Conservation (phyloP, 2,113 vertebrate genomes). For the Psettodes erumei region DNA sequence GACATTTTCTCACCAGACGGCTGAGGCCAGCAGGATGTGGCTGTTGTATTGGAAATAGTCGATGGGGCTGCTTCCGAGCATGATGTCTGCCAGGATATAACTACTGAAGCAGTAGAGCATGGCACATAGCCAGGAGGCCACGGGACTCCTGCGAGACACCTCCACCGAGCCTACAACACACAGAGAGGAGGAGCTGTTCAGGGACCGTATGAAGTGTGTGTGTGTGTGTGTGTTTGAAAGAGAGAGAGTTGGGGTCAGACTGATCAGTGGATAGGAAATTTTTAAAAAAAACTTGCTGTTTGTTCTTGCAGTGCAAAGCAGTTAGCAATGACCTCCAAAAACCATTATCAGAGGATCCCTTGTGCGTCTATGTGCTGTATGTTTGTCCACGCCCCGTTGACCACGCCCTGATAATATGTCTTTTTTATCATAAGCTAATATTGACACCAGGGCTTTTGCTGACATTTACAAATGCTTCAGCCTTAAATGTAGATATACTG, state of each 20-base stretch:
- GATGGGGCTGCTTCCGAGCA: conserved; percentile 90
- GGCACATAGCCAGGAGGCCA: conserved; percentile 95
- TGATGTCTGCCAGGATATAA: conserved; percentile 93
- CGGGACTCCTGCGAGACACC: conserved; percentile 91
- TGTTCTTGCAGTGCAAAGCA: neutral
- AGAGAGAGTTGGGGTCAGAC: neutral
- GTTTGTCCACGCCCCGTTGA: conserved; percentile 44
- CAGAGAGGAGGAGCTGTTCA: conserved; percentile 25
- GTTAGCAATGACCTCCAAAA: neutral
- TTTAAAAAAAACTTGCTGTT: rapidly evolving
- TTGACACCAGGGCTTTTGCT: conserved; percentile 18
- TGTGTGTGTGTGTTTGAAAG: neutral
- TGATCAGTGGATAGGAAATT: neutral
- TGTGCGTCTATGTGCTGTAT: conserved; percentile 44
- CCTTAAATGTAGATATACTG: neutral
- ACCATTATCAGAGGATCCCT: conserved; percentile 51
- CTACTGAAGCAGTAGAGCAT: conserved; percentile 99
- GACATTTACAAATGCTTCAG: neutral
- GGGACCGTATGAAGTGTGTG: neutral
- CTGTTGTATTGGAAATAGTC: conserved; percentile 95
- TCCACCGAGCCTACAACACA: conserved; percentile 89
- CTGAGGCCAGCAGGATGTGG: conserved; percentile 93
- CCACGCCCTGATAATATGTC: conserved; percentile 50
- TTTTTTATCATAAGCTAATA: conserved; percentile 35
- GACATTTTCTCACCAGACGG: conserved; percentile 89